phyloP scores from a whole-genome alignment of 2,888 invertebrate species.

The Agrochola lychnidis region DNA sequence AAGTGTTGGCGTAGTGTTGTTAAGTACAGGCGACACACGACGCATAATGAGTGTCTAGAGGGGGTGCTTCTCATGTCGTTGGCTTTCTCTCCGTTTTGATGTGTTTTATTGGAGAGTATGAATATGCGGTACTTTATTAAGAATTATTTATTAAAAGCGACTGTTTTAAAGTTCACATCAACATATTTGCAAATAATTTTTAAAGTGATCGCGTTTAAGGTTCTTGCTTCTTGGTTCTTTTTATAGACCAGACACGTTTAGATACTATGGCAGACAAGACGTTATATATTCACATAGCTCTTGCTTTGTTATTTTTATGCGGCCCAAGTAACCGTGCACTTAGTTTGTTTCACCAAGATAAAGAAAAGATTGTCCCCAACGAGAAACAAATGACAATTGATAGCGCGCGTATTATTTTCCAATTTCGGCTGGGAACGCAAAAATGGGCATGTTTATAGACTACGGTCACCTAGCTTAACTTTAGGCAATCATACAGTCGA shows the following conservation, averaged over 20 bases:
- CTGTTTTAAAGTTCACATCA: background rate
- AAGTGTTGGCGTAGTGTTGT: constrained; percentile 69
- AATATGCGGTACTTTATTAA: background rate
- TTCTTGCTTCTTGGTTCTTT: too few species aligned
- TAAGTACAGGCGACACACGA: constrained; percentile 72
- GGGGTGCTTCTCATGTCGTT: constrained; percentile 41
- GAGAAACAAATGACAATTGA: constrained; percentile 57
- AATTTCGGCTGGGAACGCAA: constrained; percentile 52
- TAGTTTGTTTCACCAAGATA: constrained; percentile 14
- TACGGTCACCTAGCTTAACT: constrained; percentile 78
- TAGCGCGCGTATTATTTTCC: constrained; percentile 52
- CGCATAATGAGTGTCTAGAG: constrained; percentile 73
- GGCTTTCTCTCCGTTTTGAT: constrained; percentile 40
- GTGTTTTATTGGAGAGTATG: constrained; percentile 33
- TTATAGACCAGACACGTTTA: background rate
- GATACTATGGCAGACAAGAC: background rate
- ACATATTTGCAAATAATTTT: background rate
- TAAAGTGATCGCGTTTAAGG: too few species aligned
- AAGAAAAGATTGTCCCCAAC: constrained; percentile 18
- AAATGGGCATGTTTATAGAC: constrained; percentile 68
- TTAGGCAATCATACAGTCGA: constrained; percentile 84
- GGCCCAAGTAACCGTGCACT: background rate
- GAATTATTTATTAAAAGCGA: background rate
- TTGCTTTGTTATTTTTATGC: background rate
- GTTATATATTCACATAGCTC: background rate